Conservation (phyloP, 92 coral and sea anemone species). For the Phenganax marumi region DNA sequence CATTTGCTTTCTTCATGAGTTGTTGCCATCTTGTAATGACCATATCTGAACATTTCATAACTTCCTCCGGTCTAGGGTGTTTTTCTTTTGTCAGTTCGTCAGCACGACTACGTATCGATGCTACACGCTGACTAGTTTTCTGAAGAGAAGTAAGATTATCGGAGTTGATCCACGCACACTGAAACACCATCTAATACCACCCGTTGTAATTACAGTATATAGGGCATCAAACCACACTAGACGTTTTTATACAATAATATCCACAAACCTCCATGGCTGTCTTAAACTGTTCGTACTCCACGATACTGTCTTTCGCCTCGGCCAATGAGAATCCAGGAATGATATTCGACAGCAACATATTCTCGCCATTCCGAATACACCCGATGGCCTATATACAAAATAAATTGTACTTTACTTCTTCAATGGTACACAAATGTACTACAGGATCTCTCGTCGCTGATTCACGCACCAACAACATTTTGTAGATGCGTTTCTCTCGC, state of each 20-base stretch:
- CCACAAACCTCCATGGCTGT: slow-evolving; percentile 87
- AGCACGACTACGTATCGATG: slow-evolving; percentile 86
- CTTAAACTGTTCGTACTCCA: slow-evolving; percentile 94
- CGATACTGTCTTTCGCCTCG: slow-evolving; percentile 84
- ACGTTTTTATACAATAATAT: not conserved
- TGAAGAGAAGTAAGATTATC: slow-evolving; percentile 7
- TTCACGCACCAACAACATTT: no score
- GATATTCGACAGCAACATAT: slow-evolving; percentile 90
- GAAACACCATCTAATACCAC: not conserved
- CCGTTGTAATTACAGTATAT: not conserved
- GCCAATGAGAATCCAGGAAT: slow-evolving; percentile 91
- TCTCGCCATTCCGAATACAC: slow-evolving; percentile 99
- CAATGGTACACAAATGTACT: no score
- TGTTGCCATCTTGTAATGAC: slow-evolving; percentile 92
- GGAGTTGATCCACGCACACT: not conserved
- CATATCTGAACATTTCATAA: slow-evolving; percentile 83
- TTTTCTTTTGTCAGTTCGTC: slow-evolving; percentile 88
- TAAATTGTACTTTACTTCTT: not conserved
- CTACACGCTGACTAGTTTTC: slow-evolving; percentile 99
- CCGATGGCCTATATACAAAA: slow-evolving; percentile 76
- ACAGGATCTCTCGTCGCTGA: no score
- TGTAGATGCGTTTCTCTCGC: no score
- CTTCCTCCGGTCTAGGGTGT: slow-evolving; percentile 84
- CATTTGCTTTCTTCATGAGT: slow-evolving; percentile 83
- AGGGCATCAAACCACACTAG: not conserved